phyloP scores from a whole-genome alignment of 2,888 invertebrate genomes.

The Herminia tarsipennalis region DNA sequence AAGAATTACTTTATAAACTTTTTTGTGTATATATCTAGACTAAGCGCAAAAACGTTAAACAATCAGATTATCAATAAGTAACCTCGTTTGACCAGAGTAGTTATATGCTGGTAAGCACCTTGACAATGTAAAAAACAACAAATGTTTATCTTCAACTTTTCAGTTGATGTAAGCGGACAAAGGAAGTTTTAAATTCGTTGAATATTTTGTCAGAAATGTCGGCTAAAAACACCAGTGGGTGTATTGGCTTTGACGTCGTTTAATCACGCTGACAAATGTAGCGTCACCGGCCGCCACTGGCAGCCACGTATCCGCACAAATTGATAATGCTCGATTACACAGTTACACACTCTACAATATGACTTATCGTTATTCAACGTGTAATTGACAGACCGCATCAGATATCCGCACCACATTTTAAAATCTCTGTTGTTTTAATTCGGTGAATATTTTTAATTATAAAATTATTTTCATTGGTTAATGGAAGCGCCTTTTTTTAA shows the following conservation, averaged over 20 bases:
- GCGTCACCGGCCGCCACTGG: constrained; percentile 48
- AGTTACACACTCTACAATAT: constrained; percentile 48
- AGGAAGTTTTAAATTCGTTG: constrained; percentile 12
- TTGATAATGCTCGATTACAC: constrained; percentile 62
- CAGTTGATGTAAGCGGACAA: too few species aligned
- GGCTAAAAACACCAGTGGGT: constrained; percentile 41
- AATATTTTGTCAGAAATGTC: constrained; percentile 19
- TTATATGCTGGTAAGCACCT: too few species aligned
- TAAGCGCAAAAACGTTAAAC: too few species aligned
- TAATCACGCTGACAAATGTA: constrained; percentile 69
- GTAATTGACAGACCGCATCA: constrained; percentile 42
- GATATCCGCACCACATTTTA: constrained; percentile 12
- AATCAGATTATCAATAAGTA: too few species aligned
- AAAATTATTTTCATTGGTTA: too few species aligned
- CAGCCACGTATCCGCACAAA: constrained; percentile 53
- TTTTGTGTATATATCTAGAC: too few species aligned
- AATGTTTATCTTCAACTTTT: too few species aligned
- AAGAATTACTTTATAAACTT: too few species aligned
- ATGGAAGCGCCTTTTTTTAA: too few species aligned
- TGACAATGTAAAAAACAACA: too few species aligned
- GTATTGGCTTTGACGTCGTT: constrained; percentile 61
- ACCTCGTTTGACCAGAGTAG: too few species aligned
- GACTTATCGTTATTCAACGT: constrained; percentile 53
- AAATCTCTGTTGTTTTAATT: constrained; percentile 4
- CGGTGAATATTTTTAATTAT: too few species aligned